Conservation (phyloP, 2,888 invertebrate genomes). For the Piscicola geometra region DNA sequence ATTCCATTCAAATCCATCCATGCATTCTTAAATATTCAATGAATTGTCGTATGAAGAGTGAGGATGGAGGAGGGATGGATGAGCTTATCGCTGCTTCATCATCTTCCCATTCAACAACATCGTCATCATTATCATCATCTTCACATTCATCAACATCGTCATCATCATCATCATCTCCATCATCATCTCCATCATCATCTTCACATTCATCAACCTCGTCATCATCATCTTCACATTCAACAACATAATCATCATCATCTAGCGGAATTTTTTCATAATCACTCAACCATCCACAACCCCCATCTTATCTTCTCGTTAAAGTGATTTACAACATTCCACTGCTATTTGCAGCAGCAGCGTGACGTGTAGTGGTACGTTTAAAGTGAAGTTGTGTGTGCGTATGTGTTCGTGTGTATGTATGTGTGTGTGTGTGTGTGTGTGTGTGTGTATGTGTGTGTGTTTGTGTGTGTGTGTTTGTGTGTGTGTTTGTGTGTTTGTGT, state of each 20-base stretch:
- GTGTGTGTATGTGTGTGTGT: conserved; percentile 12
- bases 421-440: too few relatives aligned
- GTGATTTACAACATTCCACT: too few relatives aligned
- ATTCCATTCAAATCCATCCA: not conserved
- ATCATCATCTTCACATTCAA: conserved; percentile 93
- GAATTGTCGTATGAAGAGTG: too few relatives aligned
- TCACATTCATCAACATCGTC: conserved; percentile 81
- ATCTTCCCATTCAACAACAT: conserved; percentile 17
- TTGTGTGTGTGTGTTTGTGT: conserved; percentile 22
- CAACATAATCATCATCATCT: conserved; percentile 78
- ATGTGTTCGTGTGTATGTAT: too few relatives aligned
- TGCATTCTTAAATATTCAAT: too few relatives aligned
- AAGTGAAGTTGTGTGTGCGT: too few relatives aligned
- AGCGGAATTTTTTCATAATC: too few relatives aligned
- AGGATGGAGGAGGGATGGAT: too few relatives aligned
- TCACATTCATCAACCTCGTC: conserved; percentile 85
- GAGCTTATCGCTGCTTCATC: conserved; percentile 38
- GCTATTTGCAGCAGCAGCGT: too few relatives aligned
- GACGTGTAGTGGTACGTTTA: not conserved
- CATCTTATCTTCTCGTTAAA: too few relatives aligned
- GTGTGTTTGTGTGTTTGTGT: conserved; percentile 22
- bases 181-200: conserved; percentile 72
- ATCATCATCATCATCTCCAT: conserved; percentile 80
- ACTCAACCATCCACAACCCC: too few relatives aligned
- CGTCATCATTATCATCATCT: conserved; percentile 58